Evolutionary conservation across 1,140 invertebrate species (phyloP), one percentile per base, ranked within the genome.

Genomic region (Drosophila repleta): DNA sequence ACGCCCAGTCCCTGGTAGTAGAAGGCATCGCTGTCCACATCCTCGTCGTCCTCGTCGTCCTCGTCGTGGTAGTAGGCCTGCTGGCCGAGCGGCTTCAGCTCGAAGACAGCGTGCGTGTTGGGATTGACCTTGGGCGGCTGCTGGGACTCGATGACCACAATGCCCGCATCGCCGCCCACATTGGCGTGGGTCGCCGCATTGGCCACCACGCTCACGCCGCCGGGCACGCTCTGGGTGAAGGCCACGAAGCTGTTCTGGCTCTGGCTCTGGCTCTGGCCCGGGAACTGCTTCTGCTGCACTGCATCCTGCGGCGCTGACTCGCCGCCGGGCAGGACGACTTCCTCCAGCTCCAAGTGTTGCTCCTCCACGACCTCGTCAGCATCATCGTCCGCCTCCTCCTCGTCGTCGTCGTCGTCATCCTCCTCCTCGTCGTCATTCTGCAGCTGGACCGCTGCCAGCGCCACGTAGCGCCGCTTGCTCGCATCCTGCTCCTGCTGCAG

Each of bases 121-220:
- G 90, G 90, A 76, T 91, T 85, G 1, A 91, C 90, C 24, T 90
- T 90, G 43, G 90, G 90, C 5, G 90, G 90, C 46, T 68, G 73
- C 45, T 90, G 66, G 0, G 82, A 71, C n/a, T 91, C 76, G 0
- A 91, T 74, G 11, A 91, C 76, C 15, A 91, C 76, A 43, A 91
- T 84, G 58, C 90, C 79, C 0, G 79, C 84, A 20, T 88, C 79
- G 2, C 64, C 83, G 35, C 57, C 83, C 20, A 87, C 79, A 67
- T 87, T 83, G 48, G 82, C 71, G 17, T 79, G 78, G 0, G 61
- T 79, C 17, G 83, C 83, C 0, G 79, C 72, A 52, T 68, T 79
- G 48, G 83, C 83, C 49, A 87, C 70, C 4, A 88, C 83, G 13
- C 79, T 88, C 7, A 87, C 76, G 4, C 83, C 83, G 7, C 26